Conservation (phyloP, 2,888 invertebrate species). For the Synergus gifuensis region DNA sequence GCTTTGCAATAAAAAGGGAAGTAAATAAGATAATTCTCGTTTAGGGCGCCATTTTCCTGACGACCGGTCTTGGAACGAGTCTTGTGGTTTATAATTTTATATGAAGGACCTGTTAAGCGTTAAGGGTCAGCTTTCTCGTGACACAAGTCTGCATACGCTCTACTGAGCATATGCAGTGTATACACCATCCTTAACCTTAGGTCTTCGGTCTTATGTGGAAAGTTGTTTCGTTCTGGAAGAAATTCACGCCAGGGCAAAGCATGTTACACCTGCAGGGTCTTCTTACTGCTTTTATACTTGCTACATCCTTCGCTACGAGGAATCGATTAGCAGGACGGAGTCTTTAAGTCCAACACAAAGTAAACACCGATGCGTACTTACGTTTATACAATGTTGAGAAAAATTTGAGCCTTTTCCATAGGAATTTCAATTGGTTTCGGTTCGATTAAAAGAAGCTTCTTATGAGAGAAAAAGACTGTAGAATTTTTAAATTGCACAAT, state of each 20-base stretch:
- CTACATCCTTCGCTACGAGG: neutral
- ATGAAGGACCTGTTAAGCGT: constrained; percentile 27
- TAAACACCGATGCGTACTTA: constrained; percentile 22
- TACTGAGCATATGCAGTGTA: neutral
- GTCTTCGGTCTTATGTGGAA: constrained; percentile 25
- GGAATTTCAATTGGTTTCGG: constrained; percentile 10
- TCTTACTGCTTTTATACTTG: neutral
- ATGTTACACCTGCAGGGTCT: constrained; percentile 27
- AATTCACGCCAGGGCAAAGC: constrained; percentile 26
- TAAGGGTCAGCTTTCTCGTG: constrained; percentile 32
- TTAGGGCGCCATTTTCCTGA: constrained; percentile 13
- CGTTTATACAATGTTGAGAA: neutral
- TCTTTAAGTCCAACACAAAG: constrained; percentile 25
- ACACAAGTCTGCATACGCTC: constrained; percentile 11
- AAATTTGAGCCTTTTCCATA: neutral
- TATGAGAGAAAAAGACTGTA: neutral
- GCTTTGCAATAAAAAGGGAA: constrained; percentile 13
- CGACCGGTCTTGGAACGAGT: constrained; percentile 15
- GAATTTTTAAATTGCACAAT: too few species aligned
- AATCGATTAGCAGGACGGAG: constrained; percentile 28
- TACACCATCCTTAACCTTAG: neutral
- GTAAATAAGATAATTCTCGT: neutral
- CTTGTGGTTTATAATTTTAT: constrained; percentile 15
- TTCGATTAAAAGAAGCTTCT: neutral
- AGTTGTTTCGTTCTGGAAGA: constrained; percentile 1